These are phyloP conservation scores for Sander lucioperca DNA, from an alignment of 2,113 vertebrate species.

Conservation along the genomic window DNA sequence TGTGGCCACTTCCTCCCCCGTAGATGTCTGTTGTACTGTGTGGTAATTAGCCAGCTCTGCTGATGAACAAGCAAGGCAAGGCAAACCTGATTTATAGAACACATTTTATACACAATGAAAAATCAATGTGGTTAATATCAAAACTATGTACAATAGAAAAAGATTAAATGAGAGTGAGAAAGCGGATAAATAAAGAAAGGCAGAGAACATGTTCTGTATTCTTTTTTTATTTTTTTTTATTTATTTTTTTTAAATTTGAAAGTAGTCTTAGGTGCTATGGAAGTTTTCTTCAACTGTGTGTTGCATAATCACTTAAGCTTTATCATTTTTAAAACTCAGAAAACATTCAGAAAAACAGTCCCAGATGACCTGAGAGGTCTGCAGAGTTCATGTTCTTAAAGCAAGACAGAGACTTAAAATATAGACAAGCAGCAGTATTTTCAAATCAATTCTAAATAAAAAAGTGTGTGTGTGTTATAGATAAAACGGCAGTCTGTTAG, in stretches of 20 bases:
- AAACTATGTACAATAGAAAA: background rate
- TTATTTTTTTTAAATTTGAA: conserved; percentile 14
- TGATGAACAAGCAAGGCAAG: conserved; percentile 28
- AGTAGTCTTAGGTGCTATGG: background rate
- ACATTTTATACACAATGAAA: conserved; percentile 5
- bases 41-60: conserved; percentile 39
- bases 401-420: conserved; percentile 14
- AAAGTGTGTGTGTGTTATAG: background rate
- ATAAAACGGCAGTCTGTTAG: conserved; percentile 22
- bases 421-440: conserved; percentile 11
- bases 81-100: conserved; percentile 5
- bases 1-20: conserved; percentile 25
- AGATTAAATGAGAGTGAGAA: background rate
- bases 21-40: conserved; percentile 42
- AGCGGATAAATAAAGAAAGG: background rate
- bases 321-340: background rate
- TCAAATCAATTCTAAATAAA: conserved; percentile 27
- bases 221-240: conserved; percentile 4
- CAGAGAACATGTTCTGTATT: background rate
- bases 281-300: background rate
- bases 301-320: background rate
- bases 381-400: conserved; percentile 9
- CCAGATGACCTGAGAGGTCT: conserved; percentile 19
- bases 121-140: conserved; percentile 23
- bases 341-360: conserved; percentile 12